Evolutionary conservation across 1,140 invertebrate species (phyloP), one percentile per base, ranked within the genome.

Genomic region (Leptinotarsa lineolata): DNA sequence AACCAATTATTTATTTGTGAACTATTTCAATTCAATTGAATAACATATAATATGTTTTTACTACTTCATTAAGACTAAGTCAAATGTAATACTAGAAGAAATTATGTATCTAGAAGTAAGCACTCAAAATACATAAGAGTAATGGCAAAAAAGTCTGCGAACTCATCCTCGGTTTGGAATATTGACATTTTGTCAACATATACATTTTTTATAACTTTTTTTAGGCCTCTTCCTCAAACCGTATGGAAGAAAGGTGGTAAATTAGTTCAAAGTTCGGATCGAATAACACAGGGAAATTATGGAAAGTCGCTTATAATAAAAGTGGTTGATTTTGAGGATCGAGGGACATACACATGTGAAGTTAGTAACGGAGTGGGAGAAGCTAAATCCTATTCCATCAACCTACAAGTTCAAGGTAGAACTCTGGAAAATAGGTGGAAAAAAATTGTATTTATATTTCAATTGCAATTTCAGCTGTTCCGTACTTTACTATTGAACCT

Each of bases 401-500:
- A 91, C 76, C 85, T 97, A 2, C 87, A 91, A 79, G 93, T 97
- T 22, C 87, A 93, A 82, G 91, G 91, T 92, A 63, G 21, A 54
- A 54, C 13, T 54, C 11, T 39, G 30, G 22, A 11, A 39, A 39
- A 39, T 39, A 11, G 3, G 30, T 39, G 30, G 30, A 11, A 39
- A 39, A n/a, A 30, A 39, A 39, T 75, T 67, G 18, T 74, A 39
- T 39, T 39, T 11, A 39, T 39, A 39, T 39, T 68, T 39, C 30
- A 11, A 39, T 39, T 39, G 30, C 20, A 20, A 70, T 83, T 83
- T 72, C 84, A 92, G 93, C 97, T 44, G 90, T 92, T 44, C 97
- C 97, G 1, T 98, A 94, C 84, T 99, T 99, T 88, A 94, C 92
- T 8, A 89, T 90, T n/a, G 94, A 97, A 82, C 97, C 97, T 2